phyloP scores from a whole-genome alignment of 1,140 invertebrate species.

The Pseudobourletiella spinata region DNA sequence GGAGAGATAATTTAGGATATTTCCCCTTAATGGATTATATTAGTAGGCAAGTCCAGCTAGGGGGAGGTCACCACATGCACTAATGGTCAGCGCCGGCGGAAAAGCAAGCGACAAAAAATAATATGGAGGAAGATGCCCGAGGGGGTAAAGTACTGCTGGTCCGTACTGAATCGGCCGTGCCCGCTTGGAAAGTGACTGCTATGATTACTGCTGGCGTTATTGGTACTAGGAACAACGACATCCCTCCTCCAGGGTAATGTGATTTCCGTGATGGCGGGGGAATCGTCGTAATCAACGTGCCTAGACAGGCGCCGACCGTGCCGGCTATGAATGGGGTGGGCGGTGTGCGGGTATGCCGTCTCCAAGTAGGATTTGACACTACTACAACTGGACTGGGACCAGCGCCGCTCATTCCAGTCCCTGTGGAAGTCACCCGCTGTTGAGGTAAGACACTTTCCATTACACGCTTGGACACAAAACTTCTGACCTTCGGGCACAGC shows the following conservation, averaged over 20 bases:
- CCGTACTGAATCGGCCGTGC: neutral
- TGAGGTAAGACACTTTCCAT: too few species aligned
- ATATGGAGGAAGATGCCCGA: neutral
- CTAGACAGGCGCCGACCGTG: constrained; percentile 55
- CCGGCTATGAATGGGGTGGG: constrained; percentile 49
- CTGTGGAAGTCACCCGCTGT: constrained; percentile 26
- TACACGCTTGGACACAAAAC: too few species aligned
- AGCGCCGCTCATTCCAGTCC: constrained; percentile 34
- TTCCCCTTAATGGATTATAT: too few species aligned
- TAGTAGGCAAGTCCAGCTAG: too few species aligned
- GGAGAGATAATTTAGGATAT: too few species aligned
- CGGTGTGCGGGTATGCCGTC: constrained; percentile 54
- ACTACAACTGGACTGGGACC: constrained; percentile 30
- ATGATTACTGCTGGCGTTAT: neutral
- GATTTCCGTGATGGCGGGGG: constrained; percentile 58
- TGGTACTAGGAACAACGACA: constrained; percentile 14
- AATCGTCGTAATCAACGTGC: constrained; percentile 43
- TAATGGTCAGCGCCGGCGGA: too few species aligned
- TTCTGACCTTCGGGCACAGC: too few species aligned
- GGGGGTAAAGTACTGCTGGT: too few species aligned
- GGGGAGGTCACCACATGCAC: neutral
- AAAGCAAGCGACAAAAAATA: constrained; percentile 2
- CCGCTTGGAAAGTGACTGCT: neutral
- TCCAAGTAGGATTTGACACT: constrained; percentile 43
- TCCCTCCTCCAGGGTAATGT: constrained; percentile 65